These are phyloP conservation scores for Vulpes vulpes DNA, from an alignment of 2,113 vertebrate genomes.

Conservation along the genomic window DNA sequence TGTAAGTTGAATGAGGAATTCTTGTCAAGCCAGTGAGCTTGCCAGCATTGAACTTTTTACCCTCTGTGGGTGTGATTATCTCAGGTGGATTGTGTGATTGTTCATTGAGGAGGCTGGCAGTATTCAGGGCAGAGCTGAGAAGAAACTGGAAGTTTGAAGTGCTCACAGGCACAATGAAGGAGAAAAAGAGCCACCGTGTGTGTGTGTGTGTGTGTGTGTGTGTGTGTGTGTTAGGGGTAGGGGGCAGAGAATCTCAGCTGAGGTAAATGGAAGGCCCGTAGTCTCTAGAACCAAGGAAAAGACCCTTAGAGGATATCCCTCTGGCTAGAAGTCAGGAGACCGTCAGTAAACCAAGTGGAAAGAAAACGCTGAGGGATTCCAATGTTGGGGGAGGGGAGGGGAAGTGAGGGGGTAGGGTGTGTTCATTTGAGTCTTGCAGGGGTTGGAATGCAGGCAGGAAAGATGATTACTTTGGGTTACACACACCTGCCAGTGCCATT, in stretches of 20 bases:
- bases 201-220: background rate
- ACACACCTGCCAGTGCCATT: background rate
- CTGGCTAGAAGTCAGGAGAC: background rate
- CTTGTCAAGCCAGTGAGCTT: background rate
- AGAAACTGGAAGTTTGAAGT: background rate
- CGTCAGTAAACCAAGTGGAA: background rate
- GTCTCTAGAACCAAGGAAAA: constrained; percentile 26
- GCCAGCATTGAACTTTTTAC: background rate
- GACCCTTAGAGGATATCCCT: background rate
- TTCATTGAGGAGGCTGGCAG: background rate
- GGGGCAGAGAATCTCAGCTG: background rate
- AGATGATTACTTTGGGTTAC: background rate
- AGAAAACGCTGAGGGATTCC: background rate
- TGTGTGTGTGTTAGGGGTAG: background rate
- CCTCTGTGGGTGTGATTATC: background rate
- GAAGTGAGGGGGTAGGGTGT: background rate
- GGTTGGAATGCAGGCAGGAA: background rate
- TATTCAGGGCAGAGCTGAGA: background rate
- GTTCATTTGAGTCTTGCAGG: background rate
- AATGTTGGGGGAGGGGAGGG: background rate
- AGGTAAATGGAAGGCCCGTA: background rate
- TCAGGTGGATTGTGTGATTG: background rate
- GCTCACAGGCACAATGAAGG: background rate
- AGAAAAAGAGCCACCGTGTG: background rate
- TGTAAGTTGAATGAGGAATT: constrained; percentile 3